Conservation (phyloP, 30 jellyfish, hydroid and myxozoan genomes). For the Pseudorhiza aurosa region DNA sequence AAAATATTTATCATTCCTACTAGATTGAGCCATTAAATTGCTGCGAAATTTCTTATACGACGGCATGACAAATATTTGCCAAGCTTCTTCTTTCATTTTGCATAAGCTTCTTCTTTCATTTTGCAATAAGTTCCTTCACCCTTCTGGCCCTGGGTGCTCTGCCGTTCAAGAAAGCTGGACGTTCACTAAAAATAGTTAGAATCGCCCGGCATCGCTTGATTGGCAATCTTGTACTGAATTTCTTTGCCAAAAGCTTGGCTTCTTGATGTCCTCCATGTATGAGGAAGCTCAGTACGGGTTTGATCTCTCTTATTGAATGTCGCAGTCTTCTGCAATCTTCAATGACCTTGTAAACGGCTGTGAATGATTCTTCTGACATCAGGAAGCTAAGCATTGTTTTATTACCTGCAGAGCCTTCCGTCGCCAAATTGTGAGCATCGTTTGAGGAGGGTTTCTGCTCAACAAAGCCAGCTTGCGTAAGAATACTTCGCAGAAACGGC, state of each 20-base stretch:
- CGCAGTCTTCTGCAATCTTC: constrained; percentile 31
- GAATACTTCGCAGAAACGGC: constrained; percentile 32
- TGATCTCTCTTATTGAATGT: constrained; percentile 38
- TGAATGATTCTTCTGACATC: constrained; percentile 1
- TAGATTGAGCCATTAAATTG: no score
- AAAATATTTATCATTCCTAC: no score
- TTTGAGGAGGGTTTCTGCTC: constrained; percentile 8
- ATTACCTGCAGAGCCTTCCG: not conserved
- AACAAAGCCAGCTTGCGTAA: constrained; percentile 32
- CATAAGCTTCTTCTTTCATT: not conserved
- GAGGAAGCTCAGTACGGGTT: constrained; percentile 45
- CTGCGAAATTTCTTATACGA: no score
- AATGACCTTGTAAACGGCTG: constrained; percentile 42
- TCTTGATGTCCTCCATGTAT: constrained; percentile 36
- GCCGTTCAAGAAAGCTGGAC: constrained; percentile 7
- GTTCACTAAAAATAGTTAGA: constrained; percentile 18
- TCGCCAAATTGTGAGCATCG: not conserved
- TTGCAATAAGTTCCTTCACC: not conserved
- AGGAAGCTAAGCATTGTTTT: not conserved
- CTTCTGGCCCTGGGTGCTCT: constrained; percentile 42
- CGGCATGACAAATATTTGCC: no score
- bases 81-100: no score
- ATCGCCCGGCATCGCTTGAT: constrained; percentile 58
- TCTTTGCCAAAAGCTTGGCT: constrained; percentile 55
- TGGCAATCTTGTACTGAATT: constrained; percentile 57